Evolutionary conservation across 2,888 invertebrate species (phyloP), one percentile per base, ranked within the genome.

Genomic region (Hirtodrosophila confusa): DNA sequence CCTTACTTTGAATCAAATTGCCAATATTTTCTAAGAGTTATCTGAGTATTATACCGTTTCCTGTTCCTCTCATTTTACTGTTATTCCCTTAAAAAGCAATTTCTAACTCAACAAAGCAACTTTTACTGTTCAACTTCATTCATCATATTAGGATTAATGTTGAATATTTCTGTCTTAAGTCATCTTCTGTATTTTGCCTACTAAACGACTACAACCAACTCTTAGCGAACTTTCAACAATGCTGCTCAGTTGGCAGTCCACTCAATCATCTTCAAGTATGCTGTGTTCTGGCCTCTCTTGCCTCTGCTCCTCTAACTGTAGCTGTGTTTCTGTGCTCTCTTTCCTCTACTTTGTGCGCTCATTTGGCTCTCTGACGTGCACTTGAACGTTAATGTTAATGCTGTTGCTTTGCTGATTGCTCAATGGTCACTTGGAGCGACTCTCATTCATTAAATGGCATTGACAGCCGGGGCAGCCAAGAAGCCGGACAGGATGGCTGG

Each of bases 181-280:
- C 36, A 23, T 12, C 6, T 9, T 9, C 40, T 40, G 40, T 17
- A 17, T 24, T 41, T 8, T 24, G 10, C 24, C 41, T 17, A 41
- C 41, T 41, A 41, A 66, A 29, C 37, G 57, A 49, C 37, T 65
- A 33, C 56, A 7, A 54, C 12, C 12, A 33, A 50, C 24, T 39
- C 47, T 27, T 27, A 24, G 31, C 54, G 23, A 67, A 67, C 44
- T 73, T 67, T 67, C 61, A 62, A 75, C 48, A 61, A 48, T 48
- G 47, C 53, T 54, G 66, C 51, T 65, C 64, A 65, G 74, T 57
- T 55, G 40, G 62, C 54, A 51, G 60, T 66, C 72, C 83, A 85
- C 82, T 82, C 86, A 79, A 87, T 87, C 88, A 82, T 73, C 24
- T 55, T 76, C 49, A 43, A 75, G 80, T 61, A 60, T 23, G 8